Percentiles rank a stretch among this genome's conserved stretches.
Evolutionary conservation across 2,113 vertebrate genomes (phyloP).

Genomic region (Anguilla japonica): DNA sequence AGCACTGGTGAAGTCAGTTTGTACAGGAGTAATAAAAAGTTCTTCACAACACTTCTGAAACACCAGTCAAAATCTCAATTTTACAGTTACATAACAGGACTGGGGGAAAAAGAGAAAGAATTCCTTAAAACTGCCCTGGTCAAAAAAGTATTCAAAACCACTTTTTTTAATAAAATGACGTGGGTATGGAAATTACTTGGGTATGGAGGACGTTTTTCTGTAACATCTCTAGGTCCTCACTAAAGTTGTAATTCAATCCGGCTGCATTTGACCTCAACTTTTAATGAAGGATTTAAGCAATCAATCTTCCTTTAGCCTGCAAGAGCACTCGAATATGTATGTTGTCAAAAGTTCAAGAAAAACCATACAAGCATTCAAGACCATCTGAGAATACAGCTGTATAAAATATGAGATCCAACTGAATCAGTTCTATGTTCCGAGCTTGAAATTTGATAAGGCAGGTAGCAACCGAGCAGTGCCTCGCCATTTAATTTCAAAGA

Average conservation of each 20-base stretch:
- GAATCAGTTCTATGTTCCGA: not conserved
- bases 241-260: too few species aligned
- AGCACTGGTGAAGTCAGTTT: not conserved
- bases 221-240: too few species aligned
- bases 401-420: not conserved
- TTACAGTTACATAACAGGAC: not conserved
- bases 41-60: not conserved
- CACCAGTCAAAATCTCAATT: not conserved
- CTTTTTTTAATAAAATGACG: not conserved
- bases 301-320: too few species aligned
- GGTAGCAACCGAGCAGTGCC: not conserved
- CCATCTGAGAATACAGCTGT: not conserved
- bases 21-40: not conserved
- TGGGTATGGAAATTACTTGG: not conserved
- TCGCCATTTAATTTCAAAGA: not conserved
- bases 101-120: not conserved
- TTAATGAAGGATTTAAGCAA: too few species aligned
- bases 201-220: too few species aligned
- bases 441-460: not conserved
- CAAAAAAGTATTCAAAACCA: not conserved
- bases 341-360: not conserved
- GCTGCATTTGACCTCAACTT: too few species aligned
- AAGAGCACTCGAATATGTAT: not conserved
- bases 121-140: not conserved
- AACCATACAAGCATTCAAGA: not conserved